Evolutionary conservation across 2,113 vertebrate species (phyloP), one percentile per base, ranked within the genome.

Genomic region (Hippolais icterina): DNA sequence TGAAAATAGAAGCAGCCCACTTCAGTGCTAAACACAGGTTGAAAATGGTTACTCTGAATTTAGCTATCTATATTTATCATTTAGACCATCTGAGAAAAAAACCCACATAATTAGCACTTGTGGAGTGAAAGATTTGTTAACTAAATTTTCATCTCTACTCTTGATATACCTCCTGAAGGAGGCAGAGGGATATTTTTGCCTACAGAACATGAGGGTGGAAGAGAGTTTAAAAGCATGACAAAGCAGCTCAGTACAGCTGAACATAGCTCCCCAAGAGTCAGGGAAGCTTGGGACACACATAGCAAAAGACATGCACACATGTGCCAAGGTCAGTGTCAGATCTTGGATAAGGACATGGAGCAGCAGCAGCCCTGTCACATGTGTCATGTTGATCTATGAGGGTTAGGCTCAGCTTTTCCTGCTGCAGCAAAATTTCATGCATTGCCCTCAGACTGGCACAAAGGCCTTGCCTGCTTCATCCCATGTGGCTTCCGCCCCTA

Each of bases 21-120:
- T 95, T 87, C 28, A 70, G 80, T 2, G 19, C 80, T 97, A 96
- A 96, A 93, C 10, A 3, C 72, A 89, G 83, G 80, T 83, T 96
- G 80, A 87, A 96, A 96, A 87, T 72, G 68, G 93, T 81, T 74
- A 77, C 46, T 93, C 94, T 75, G 83, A 90, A 95, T 96, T 95
- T 94, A 94, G 86, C 72, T 60, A 25, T 59, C 87, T 97, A 92
- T 94, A 94, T 95, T 92, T 94, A 92, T 89, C 81, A 90, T 63
- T 76, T 60, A 91, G 68, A 91, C 72, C 86, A 96, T 93, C 76
- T 92, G 80, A 95, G 83, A 27, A 54, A 86, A 83, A 56, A 21
- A 1, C 8, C 37, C 69, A 68, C 35, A 35, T 81, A 94, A 89
- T n/a, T 93, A 91, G 86, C 76, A 91, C 86, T 94, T 78, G 47